Evolutionary conservation across 2,888 invertebrate species (phyloP).

Genomic region (Philereme vetulata): DNA sequence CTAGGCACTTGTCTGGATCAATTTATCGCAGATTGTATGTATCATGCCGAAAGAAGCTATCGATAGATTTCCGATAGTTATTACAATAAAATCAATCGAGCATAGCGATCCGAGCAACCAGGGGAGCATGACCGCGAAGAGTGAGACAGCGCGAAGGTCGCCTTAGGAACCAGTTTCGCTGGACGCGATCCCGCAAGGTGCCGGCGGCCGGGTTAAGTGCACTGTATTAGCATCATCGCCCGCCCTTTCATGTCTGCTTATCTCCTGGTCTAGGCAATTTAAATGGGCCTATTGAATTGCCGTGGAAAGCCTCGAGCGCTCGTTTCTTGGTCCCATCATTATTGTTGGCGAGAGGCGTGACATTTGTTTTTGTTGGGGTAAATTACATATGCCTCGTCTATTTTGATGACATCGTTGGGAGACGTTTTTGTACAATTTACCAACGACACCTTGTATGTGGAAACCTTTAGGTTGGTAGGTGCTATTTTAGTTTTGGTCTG

Average conservation of each 20-base stretch:
- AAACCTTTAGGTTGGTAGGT: conserved; percentile 5
- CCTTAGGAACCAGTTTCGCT: conserved; percentile 74
- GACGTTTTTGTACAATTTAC: conserved; percentile 9
- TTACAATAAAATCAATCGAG: conserved; percentile 67
- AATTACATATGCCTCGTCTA: conserved; percentile 20
- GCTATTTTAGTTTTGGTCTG: conserved; percentile 15
- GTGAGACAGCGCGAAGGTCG: conserved; percentile 75
- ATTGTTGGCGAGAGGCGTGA: conserved; percentile 32
- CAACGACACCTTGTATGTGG: conserved; percentile 16
- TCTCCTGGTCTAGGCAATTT: conserved; percentile 71
- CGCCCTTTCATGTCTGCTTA: conserved; percentile 79
- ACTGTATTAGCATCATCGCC: conserved; percentile 78
- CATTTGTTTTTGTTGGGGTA: conserved; percentile 35
- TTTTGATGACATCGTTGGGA: conserved; percentile 18
- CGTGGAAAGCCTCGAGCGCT: conserved; percentile 41
- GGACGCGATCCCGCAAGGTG: conserved; percentile 70
- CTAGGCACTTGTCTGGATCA: conserved; percentile 6
- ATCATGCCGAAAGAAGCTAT: conserved; percentile 27
- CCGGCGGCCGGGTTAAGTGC: conserved; percentile 77
- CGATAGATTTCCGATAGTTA: conserved; percentile 46
- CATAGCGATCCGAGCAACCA: conserved; percentile 67
- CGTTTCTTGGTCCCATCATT: conserved; percentile 35
- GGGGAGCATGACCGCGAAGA: conserved; percentile 68
- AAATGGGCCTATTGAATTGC: conserved; percentile 76
- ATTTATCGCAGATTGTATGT: conserved; percentile 23